Base-by-base conservation (phyloP, 2,888 invertebrate species). In the Lasioglossum oenotherae region DNA sequence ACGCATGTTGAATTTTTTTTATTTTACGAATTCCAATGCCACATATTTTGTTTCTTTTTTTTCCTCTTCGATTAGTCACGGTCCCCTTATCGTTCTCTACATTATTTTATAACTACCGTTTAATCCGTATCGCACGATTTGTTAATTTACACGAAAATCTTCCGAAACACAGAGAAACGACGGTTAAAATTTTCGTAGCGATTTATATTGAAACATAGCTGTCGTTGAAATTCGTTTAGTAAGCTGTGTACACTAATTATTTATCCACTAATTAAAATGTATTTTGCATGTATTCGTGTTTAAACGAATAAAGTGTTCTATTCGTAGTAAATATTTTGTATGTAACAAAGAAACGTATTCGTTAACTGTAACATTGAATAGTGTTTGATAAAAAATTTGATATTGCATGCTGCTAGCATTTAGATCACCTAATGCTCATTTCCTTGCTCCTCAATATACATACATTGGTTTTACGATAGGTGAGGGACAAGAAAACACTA, bases 391-490 rank as follows among this genome's bases (percentile, higher is more conserved):
- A 23, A 53, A 53, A 53, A 53, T 53, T 53, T 53, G 8, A 53
- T 53, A 53, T 53, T 0, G 53, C 53, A 53, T 53, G n/a, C 23
- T n/a, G 10, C n/a, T n/a, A 53, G 53, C 3, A 10, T 53, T n/a
- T 57, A n/a, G 57, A 57, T 23, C n/a, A 12, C 12, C n/a, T 12
- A 12, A 0, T 57, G 12, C n/a, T 57, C 12, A 23, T 57, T 57
- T n/a, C 12, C 12, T 12, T 57, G 12, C n/a, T 57, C n/a, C n/a
- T 64, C 16, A 19, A 2, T 31, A 0, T 64, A 31, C 27, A 41
- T 67, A 16, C 49, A 31, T 31, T 46, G 4, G n/a, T 74, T 60
- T 72, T 35, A 35, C n/a, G 60, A 82, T 41, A 84, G 84, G 78
- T 44, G 41, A 82, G 14, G 44, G 10, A 19, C 57, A 74, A 38